Percentiles rank a stretch among this genome's conserved stretches.
Conservation (phyloP, 2,797 vertebrate species). For the Channa striata region DNA sequence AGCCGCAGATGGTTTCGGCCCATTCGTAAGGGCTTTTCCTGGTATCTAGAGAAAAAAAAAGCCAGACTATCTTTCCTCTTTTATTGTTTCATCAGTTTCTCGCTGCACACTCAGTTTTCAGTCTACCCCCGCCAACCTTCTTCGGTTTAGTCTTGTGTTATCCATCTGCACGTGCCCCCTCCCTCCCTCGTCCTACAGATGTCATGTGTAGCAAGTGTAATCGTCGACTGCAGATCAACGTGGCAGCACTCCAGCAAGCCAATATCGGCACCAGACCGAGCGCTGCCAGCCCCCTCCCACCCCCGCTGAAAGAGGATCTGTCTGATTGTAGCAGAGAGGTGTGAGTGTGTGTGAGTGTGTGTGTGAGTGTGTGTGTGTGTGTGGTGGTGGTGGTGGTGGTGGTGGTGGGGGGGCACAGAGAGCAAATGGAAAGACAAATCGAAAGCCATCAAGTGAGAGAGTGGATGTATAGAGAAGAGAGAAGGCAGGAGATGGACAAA, state of each 20-base stretch:
- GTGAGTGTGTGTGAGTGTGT: too few relatives aligned
- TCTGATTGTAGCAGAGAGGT: conserved; percentile 2
- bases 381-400: neutral
- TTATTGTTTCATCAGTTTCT: neutral
- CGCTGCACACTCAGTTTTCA: neutral
- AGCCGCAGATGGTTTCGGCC: neutral
- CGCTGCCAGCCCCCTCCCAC: conserved; percentile 12
- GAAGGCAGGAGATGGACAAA: conserved; percentile 13
- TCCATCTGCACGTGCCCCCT: neutral
- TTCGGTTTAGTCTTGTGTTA: neutral
- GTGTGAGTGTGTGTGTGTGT: too few relatives aligned
- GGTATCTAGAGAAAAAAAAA: neutral
- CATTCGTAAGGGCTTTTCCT: neutral
- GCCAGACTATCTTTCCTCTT: too few relatives aligned
- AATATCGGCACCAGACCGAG: conserved; percentile 34
- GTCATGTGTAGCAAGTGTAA: conserved; percentile 4
- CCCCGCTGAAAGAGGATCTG: conserved; percentile 46
- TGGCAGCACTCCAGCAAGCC: conserved; percentile 54
- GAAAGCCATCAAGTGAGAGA: conserved; percentile 56
- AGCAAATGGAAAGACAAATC: conserved; percentile 55
- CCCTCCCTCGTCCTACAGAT: neutral
- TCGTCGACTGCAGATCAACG: conserved; percentile 32
- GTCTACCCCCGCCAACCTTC: neutral
- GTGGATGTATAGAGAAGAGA: conserved; percentile 1
- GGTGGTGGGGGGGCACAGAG: neutral